Evolutionary conservation across 2,113 vertebrate genomes (phyloP).

Genomic region (Typhlomys cinereus): DNA sequence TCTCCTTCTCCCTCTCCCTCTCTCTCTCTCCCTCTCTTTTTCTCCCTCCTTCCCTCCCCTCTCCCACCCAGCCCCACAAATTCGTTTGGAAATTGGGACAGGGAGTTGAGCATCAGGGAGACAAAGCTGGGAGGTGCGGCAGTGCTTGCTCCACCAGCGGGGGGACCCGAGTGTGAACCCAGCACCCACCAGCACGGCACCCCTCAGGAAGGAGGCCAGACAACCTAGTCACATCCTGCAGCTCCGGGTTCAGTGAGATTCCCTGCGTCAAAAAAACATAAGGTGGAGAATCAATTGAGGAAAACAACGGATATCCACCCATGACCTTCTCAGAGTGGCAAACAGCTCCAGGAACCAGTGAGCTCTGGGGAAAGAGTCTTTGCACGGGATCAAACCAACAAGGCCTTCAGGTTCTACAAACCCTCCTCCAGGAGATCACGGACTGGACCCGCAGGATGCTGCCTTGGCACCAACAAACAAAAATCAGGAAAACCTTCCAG

Average conservation of each 20-base stretch:
- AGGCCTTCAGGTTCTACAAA: neutral
- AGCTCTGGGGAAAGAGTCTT: neutral
- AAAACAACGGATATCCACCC: neutral
- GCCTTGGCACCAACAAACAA: neutral
- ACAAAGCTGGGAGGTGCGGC: neutral
- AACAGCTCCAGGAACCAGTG: neutral
- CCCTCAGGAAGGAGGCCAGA: neutral
- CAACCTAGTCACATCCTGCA: neutral
- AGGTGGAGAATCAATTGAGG: neutral
- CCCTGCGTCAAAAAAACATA: too few species aligned
- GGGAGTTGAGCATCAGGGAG: neutral
- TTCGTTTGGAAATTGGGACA: too few species aligned
- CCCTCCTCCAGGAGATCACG: neutral
- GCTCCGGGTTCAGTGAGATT: neutral
- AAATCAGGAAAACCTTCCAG: slow-evolving; percentile 26
- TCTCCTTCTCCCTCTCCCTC: too few species aligned
- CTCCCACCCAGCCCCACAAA: too few species aligned
- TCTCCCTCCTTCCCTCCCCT: too few species aligned
- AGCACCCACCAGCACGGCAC: neutral
- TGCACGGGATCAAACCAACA: neutral
- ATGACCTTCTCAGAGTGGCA: neutral
- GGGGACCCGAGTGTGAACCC: neutral
- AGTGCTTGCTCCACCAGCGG: neutral
- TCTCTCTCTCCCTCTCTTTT: too few species aligned
- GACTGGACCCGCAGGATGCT: slow-evolving; percentile 1